These are phyloP conservation scores for Psittacula cyanocephala DNA, from an alignment of 2,113 vertebrate species.

Conservation along the genomic window DNA sequence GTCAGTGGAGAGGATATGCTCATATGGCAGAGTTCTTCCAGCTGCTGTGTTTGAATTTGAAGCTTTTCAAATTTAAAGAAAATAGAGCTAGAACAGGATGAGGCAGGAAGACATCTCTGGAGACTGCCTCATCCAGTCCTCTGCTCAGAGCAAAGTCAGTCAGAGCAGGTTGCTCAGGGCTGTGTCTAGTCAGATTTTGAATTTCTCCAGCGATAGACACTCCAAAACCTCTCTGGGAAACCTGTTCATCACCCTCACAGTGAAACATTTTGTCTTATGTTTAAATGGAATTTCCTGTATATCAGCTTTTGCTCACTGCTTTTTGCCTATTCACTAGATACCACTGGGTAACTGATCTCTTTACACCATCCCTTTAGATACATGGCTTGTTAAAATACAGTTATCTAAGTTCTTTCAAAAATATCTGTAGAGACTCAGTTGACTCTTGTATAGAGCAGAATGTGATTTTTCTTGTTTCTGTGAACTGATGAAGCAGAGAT, in stretches of 20 bases:
- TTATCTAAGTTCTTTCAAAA: background rate
- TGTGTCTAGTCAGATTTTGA: background rate
- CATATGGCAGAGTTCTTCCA: background rate
- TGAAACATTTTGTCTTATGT: background rate
- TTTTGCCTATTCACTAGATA: background rate
- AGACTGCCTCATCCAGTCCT: accelerated
- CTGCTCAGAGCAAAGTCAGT: background rate
- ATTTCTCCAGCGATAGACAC: background rate
- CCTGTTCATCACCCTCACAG: background rate
- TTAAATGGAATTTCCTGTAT: background rate
- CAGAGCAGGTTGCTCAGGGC: background rate
- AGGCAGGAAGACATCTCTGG: background rate
- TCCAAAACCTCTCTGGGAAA: background rate
- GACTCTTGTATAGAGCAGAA: background rate
- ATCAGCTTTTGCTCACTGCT: background rate
- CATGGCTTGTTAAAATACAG: background rate
- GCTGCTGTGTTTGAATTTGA: background rate
- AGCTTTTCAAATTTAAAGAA: background rate
- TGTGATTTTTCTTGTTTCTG: background rate
- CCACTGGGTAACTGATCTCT: background rate
- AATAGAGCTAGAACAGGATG: background rate
- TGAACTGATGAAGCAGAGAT: background rate
- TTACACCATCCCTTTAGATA: background rate
- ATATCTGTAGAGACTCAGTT: background rate
- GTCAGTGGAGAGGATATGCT: background rate